These are phyloP conservation scores for Aphaenogaster rudis DNA, from an alignment of 1,140 invertebrate genomes.

Conservation along the genomic window DNA sequence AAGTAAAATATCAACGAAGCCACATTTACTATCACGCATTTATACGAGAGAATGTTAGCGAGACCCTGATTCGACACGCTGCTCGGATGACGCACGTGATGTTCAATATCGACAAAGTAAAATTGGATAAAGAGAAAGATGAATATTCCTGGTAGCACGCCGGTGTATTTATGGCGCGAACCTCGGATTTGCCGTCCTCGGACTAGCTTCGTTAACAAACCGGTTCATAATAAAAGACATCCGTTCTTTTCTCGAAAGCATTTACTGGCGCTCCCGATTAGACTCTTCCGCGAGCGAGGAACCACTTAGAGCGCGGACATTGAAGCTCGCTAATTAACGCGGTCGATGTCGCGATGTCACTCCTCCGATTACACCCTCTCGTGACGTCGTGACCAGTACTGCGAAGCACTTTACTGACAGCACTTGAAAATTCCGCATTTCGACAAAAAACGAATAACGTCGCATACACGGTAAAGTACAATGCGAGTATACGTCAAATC, in stretches of 20 bases:
- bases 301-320: conserved; percentile 56
- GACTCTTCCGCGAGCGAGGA: conserved; percentile 48
- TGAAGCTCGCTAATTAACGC: conserved; percentile 74
- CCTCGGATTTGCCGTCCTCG: conserved; percentile 55
- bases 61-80: background rate
- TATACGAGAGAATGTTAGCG: conserved; percentile 3
- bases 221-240: conserved; percentile 65
- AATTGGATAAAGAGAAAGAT: conserved; percentile 13
- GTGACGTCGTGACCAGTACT: conserved; percentile 61
- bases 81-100: background rate
- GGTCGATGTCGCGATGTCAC: conserved; percentile 67
- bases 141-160: conserved; percentile 16
- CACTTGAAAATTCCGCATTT: conserved; percentile 32
- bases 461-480: conserved; percentile 20
- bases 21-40: background rate
- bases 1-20: background rate
- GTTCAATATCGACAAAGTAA: conserved; percentile 11
- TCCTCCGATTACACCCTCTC: conserved; percentile 53
- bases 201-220: conserved; percentile 63
- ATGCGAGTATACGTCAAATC: conserved; percentile 33
- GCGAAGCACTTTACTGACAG: conserved; percentile 55
- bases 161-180: conserved; percentile 33
- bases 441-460: background rate
- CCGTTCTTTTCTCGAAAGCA: conserved; percentile 61
- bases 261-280: conserved; percentile 64